Base-by-base conservation (phyloP, 92 coral and sea anemone genomes). In the Scolanthus callimorphus region DNA sequence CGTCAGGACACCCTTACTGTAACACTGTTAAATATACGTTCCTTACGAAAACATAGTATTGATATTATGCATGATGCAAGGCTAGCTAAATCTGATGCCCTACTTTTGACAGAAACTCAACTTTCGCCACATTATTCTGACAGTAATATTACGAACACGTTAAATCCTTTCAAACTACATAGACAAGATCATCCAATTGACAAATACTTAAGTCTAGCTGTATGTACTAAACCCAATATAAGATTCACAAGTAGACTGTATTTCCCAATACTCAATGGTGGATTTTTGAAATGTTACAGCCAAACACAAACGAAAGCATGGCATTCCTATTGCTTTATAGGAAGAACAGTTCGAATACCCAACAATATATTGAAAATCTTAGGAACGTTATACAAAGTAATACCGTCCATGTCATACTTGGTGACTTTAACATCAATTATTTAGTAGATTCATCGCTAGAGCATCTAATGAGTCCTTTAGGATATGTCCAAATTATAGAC, bases 81-180 rank as follows among this genome's bases (percentile, higher is more conserved):
- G 17, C 11, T 82, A 6, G 58, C 34, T 39, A 48, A 43, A 22
- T 62, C 59, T 63, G 85, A 79, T 65, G 34, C 64, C 1, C 8
- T 79, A 19, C 43, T 56, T 17, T 64, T 79, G 17, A 69, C 83
- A 60, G 78, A 76, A 24, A 82, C 89, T 46, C 83, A 82, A 26
- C 77, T 81, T 51, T 48, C 59, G 17, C 69, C 70, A 48, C 24
- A 39, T 55, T 47, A 34, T 26, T 11, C 25, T 55, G 71, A 62
- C 25, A 25, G 27, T 15, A 43, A 79, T 34, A 81, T 74, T 23
- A 57, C 37, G 57, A 27, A 49, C 25, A 62, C 55, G 50, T 65
- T 81, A 10, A 10, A 47, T 29, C 62, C 78, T 44, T 69, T 77
- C 20, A 55, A 45, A 53, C 55, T 77, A 28, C 3, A 4, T 29